Conservation (phyloP, 2,888 invertebrate species). For the Seira sanloemensis region DNA sequence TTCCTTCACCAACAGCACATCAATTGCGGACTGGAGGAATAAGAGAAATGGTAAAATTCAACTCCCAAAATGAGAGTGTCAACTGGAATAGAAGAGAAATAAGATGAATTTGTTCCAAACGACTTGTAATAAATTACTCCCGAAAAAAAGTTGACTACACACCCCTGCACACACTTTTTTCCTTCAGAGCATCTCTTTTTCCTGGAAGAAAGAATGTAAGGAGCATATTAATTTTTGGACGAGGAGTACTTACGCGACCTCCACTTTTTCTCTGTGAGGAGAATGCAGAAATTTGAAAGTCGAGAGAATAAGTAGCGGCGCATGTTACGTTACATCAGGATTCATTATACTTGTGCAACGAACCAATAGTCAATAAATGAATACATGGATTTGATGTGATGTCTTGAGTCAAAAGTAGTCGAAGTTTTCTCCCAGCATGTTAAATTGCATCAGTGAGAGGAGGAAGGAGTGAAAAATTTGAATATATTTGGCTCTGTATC, state of each 20-base stretch:
- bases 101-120: constrained; percentile 63
- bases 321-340: not conserved
- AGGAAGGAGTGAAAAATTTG: not conserved
- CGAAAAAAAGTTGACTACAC: constrained; percentile 52
- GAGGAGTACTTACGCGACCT: not conserved
- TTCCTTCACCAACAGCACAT: constrained; percentile 32
- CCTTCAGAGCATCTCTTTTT: not conserved
- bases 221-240: constrained; percentile 4
- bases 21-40: constrained; percentile 33
- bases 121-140: constrained; percentile 61
- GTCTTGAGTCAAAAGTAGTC: constrained; percentile 51
- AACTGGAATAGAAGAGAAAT: constrained; percentile 57
- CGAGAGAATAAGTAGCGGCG: not conserved
- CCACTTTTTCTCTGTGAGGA: no score
- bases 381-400: constrained; percentile 60
- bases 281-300: no score
- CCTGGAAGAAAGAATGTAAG: not conserved
- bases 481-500: not conserved
- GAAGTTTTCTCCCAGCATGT: constrained; percentile 39
- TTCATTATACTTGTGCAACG: constrained; percentile 51
- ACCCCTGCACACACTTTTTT: constrained; percentile 6
- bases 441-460: constrained; percentile 42
- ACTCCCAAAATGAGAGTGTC: constrained; percentile 62
- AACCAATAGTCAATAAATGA: constrained; percentile 62
- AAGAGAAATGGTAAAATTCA: constrained; percentile 56